These are phyloP conservation scores for Myanophis thanlyinensis DNA, from an alignment of 2,113 vertebrate species.

Conservation along the genomic window DNA sequence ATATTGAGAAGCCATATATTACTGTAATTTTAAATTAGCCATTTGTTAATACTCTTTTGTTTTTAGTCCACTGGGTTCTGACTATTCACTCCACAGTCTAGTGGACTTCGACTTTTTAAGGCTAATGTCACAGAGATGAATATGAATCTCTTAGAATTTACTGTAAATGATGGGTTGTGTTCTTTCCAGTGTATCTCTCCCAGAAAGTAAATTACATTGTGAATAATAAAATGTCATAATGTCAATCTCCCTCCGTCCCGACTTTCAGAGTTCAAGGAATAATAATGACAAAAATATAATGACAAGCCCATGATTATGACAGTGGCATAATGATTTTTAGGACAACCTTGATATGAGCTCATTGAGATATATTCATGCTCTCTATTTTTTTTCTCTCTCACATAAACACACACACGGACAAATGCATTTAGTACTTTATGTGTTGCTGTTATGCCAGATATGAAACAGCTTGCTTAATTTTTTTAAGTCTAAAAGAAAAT, in stretches of 20 bases:
- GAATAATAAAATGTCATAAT: constrained; percentile 35
- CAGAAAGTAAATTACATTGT: constrained; percentile 29
- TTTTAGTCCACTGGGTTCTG: constrained; percentile 16
- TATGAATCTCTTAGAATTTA: constrained; percentile 27
- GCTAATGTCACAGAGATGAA: constrained; percentile 11
- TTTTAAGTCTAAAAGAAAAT: not conserved
- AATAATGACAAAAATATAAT: constrained; percentile 15
- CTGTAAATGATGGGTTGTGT: constrained; percentile 33
- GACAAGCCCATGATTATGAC: constrained; percentile 27
- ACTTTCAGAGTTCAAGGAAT: constrained; percentile 23
- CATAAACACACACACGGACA: not conserved
- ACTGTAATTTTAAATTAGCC: constrained; percentile 21
- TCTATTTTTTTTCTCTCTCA: not conserved
- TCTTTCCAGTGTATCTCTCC: constrained; percentile 26
- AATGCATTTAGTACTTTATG: not conserved
- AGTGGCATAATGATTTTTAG: constrained; percentile 17
- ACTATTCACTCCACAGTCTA: constrained; percentile 16
- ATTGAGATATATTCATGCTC: not conserved
- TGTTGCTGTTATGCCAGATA: not conserved
- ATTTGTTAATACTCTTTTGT: constrained; percentile 16
- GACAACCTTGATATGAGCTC: constrained; percentile 7
- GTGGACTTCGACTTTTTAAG: constrained; percentile 9
- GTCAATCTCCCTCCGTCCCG: constrained; percentile 16
- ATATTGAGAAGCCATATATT: constrained; percentile 13
- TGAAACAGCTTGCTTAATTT: not conserved